These are phyloP conservation scores for Ficedula albicollis DNA, from an alignment of 2,797 vertebrate genomes.

Conservation along the genomic window DNA sequence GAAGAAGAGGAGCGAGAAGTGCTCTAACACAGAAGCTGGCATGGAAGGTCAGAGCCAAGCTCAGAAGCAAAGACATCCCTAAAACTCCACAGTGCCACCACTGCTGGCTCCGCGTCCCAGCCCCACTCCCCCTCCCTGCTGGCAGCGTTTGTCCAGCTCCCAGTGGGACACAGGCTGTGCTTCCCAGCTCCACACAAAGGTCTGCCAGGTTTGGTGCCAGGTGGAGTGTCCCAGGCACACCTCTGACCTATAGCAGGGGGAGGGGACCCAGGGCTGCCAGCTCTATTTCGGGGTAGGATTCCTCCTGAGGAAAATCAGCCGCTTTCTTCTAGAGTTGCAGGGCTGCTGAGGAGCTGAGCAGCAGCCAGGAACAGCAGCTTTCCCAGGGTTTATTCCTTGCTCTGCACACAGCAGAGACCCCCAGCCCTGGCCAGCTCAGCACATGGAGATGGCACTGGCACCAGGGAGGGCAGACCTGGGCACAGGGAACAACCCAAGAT, in stretches of 20 bases:
- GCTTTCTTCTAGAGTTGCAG: background rate
- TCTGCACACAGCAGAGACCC: background rate
- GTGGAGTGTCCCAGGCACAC: conserved; percentile 37
- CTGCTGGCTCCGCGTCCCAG: background rate
- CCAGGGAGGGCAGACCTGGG: background rate
- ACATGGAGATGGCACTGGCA: background rate
- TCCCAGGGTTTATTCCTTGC: background rate
- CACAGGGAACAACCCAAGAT: accelerated
- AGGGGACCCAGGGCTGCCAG: background rate
- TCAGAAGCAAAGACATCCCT: background rate
- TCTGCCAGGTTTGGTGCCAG: background rate
- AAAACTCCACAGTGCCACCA: accelerated
- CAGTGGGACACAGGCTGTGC: accelerated
- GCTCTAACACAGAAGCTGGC: background rate
- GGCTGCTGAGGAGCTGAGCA: background rate
- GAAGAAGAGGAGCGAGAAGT: background rate
- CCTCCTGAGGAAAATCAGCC: background rate
- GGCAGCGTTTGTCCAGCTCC: background rate
- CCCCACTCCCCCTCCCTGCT: accelerated
- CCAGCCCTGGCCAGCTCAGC: background rate
- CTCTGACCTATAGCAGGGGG: conserved; percentile 24
- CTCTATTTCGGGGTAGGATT: conserved; percentile 16
- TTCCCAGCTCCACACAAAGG: background rate
- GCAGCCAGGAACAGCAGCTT: background rate
- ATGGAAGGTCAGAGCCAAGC: background rate